A percentile compares a stretch with the other conserved stretches of the same genome.
Conservation (phyloP, 2,888 invertebrate species). For the Drosophila nr. fundita region DNA sequence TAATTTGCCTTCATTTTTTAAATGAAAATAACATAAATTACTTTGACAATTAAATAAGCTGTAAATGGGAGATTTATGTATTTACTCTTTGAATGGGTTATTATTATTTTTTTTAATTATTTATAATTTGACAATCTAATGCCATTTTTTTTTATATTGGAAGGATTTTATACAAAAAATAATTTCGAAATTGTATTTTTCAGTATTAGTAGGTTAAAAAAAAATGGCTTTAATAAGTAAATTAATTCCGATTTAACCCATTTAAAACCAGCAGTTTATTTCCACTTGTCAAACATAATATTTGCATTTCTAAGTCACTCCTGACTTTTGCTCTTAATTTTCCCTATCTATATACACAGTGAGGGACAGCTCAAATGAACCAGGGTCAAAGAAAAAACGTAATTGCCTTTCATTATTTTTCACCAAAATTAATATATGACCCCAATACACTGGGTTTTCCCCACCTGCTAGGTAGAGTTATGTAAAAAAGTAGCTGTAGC, state of each 20-base stretch:
- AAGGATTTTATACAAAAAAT: background rate
- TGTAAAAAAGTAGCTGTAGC: too few species aligned
- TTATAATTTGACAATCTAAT: background rate
- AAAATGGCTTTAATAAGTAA: background rate
- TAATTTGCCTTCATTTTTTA: background rate
- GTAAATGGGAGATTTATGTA: background rate
- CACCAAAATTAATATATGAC: too few species aligned
- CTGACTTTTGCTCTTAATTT: background rate
- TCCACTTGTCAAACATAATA: slow-evolving; percentile 8
- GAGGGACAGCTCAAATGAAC: too few species aligned
- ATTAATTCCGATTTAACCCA: background rate
- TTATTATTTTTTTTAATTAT: background rate
- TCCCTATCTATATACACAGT: too few species aligned
- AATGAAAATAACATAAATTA: background rate
- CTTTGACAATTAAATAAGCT: background rate
- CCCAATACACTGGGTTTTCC: too few species aligned
- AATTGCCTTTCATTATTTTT: too few species aligned
- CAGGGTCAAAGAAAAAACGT: too few species aligned
- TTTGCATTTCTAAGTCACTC: background rate
- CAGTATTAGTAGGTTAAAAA: background rate
- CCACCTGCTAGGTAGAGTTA: too few species aligned
- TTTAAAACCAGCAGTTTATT: background rate
- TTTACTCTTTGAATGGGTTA: background rate
- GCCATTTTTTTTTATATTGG: too few species aligned
- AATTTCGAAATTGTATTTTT: background rate